These are phyloP conservation scores for Drosophila niveifrons DNA, from an alignment of 2,888 invertebrate genomes.

Conservation along the genomic window DNA sequence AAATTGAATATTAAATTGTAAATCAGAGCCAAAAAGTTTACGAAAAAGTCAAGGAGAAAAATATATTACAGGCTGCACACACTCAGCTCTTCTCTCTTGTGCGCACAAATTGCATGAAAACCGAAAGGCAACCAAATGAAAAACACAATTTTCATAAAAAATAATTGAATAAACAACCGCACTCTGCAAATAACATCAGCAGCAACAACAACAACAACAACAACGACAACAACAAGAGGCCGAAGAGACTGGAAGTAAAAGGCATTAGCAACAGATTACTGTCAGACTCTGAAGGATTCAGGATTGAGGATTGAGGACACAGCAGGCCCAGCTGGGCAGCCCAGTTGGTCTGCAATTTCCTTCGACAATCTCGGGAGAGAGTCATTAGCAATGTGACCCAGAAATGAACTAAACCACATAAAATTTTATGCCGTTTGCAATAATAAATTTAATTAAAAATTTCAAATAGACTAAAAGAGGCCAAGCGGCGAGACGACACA, in stretches of 20 bases:
- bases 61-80: slow-evolving; percentile 29
- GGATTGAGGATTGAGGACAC: slow-evolving; percentile 11
- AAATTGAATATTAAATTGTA: slow-evolving; percentile 11
- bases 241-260: slow-evolving; percentile 32
- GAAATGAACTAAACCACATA: slow-evolving; percentile 70
- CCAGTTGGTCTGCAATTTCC: slow-evolving; percentile 19
- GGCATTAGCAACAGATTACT: slow-evolving; percentile 72
- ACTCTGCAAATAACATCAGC: slow-evolving; percentile 18
- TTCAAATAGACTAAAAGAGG: slow-evolving; percentile 59
- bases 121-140: slow-evolving; percentile 40
- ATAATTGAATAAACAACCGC: slow-evolving; percentile 62
- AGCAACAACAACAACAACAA: not conserved
- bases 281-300: slow-evolving; percentile 20
- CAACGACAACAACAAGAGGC: not conserved
- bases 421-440: slow-evolving; percentile 72
- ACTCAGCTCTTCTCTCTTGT: slow-evolving; percentile 16
- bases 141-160: slow-evolving; percentile 61
- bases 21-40: slow-evolving; percentile 12
- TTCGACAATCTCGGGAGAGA: slow-evolving; percentile 37
- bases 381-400: slow-evolving; percentile 75
- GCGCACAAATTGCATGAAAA: slow-evolving; percentile 40
- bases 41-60: slow-evolving; percentile 18
- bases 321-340: slow-evolving; percentile 16
- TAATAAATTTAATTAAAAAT: slow-evolving; percentile 79
- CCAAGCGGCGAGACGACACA: slow-evolving; percentile 14